These are phyloP conservation scores for Pogona vitticeps DNA, from an alignment of 2,113 vertebrate genomes.

Conservation along the genomic window DNA sequence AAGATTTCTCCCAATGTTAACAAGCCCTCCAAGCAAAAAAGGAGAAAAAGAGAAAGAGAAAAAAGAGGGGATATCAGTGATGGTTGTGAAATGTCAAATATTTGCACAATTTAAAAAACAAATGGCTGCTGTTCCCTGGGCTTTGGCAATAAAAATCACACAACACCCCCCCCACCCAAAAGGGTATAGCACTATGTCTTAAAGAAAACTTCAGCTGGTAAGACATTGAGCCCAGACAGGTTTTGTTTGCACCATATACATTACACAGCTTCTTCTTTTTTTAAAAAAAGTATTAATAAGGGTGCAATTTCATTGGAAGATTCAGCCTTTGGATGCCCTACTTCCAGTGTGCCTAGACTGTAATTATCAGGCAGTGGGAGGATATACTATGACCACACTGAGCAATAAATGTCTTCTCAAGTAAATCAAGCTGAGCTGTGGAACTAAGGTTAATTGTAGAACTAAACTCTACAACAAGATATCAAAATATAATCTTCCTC, in stretches of 20 bases:
- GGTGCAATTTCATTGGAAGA: no score
- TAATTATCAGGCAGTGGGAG: no score
- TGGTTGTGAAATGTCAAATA: slow-evolving; percentile 12
- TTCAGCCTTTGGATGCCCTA: no score
- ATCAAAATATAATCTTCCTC: background rate
- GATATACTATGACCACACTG: background rate
- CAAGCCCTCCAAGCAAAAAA: background rate
- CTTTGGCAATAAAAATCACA: background rate
- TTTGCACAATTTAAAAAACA: slow-evolving; percentile 18
- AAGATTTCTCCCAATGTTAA: slow-evolving; percentile 4
- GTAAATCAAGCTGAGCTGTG: background rate
- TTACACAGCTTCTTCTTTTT: no score
- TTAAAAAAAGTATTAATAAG: background rate
- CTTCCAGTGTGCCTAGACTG: no score
- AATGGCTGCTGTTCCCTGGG: background rate
- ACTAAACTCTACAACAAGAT: background rate
- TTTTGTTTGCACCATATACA: background rate
- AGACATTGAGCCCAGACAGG: background rate
- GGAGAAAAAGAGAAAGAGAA: background rate
- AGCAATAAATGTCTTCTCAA: background rate
- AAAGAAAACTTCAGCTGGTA: background rate
- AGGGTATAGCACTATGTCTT: background rate
- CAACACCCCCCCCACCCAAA: no score
- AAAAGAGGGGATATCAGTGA: background rate
- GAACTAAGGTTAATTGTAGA: background rate